Evolutionary conservation across 2,797 vertebrate species (phyloP).

Genomic region (Coregonus sp.): DNA sequence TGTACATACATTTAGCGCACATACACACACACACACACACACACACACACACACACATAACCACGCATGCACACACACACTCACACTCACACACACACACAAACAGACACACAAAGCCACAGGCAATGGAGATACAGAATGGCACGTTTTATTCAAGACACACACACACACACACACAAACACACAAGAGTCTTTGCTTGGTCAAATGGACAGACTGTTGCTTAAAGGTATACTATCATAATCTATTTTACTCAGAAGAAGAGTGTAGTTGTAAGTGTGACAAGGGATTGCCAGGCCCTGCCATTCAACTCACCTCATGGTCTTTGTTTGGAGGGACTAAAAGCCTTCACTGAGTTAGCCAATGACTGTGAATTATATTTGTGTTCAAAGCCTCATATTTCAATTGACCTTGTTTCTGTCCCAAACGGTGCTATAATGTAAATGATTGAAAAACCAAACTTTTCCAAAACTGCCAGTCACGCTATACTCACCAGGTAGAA

Average conservation of each 20-base stretch:
- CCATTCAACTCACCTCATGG: conserved; percentile 59
- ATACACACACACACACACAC: conserved; percentile 2
- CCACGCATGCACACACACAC: too few species aligned
- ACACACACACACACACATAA: background rate
- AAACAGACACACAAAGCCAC: background rate
- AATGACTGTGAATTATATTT: conserved; percentile 51
- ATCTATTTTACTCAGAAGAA: background rate
- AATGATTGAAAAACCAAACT: conserved; percentile 15
- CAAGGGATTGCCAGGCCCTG: conserved; percentile 33
- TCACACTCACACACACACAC: too few species aligned
- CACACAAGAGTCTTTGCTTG: background rate
- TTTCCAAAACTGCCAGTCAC: background rate
- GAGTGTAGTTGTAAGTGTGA: background rate
- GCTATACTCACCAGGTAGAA: too few species aligned
- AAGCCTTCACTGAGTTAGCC: conserved; percentile 49
- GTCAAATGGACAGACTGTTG: background rate
- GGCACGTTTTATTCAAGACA: background rate
- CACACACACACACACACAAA: too few species aligned
- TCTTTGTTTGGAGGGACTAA: conserved; percentile 62
- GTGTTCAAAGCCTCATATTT: conserved; percentile 35
- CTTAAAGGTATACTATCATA: background rate
- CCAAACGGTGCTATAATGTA: background rate
- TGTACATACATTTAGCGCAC: background rate
- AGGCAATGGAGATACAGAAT: background rate
- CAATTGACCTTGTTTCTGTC: conserved; percentile 49